A percentile compares a stretch with the other conserved stretches of the same genome.
Conservation (phyloP, 2,797 vertebrate genomes). For the Glossophaga mutica region DNA sequence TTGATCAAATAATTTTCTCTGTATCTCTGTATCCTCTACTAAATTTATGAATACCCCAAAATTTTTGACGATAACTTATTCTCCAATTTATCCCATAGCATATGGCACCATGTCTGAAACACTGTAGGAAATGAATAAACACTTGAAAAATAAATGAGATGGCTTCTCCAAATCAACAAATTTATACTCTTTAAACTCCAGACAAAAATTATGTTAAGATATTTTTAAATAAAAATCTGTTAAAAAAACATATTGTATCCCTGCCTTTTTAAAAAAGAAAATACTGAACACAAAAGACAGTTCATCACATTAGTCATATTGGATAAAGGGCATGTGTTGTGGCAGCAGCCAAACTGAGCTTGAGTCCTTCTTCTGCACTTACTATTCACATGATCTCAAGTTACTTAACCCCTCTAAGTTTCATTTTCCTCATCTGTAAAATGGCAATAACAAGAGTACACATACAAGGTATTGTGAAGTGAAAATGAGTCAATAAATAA, state of each 20-base stretch:
- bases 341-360: not conserved
- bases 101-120: not conserved
- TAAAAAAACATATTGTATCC: not conserved
- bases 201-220: not conserved
- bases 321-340: not conserved
- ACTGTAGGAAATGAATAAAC: not conserved
- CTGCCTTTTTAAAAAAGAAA: not conserved
- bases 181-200: not conserved
- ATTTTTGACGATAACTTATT: not conserved
- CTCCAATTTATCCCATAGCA: not conserved
- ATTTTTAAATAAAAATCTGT: not conserved
- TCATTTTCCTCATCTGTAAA: constrained; percentile 1
- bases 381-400: not conserved
- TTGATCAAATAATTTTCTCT: not conserved
- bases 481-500: not conserved
- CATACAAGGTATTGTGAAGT: not conserved
- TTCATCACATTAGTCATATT: not conserved
- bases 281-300: not conserved
- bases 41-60: not conserved
- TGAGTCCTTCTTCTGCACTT: constrained; percentile 1
- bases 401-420: not conserved
- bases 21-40: not conserved
- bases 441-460: not conserved
- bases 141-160: not conserved
- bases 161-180: not conserved